Evolutionary conservation across 2,113 vertebrate genomes (phyloP).

Genomic region (Percopsis transmontana): DNA sequence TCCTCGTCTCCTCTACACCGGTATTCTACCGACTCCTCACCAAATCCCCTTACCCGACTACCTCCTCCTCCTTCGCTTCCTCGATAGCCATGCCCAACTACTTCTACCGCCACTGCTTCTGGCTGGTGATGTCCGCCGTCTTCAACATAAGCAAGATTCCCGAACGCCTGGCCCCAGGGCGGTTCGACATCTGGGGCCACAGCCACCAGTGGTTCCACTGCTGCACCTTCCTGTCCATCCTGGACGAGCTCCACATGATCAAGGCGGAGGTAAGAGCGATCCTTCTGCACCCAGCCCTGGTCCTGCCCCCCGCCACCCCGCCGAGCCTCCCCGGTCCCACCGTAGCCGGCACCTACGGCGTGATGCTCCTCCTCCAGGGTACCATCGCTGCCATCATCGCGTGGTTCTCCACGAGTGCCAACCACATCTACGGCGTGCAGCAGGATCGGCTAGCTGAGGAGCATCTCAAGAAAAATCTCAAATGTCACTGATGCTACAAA

Average conservation of each 20-base stretch:
- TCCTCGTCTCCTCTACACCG: slow-evolving; percentile 75
- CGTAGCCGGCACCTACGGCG: slow-evolving; percentile 70
- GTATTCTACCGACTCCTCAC: slow-evolving; percentile 77
- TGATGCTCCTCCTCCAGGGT: slow-evolving; percentile 77
- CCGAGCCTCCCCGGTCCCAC: slow-evolving; percentile 64
- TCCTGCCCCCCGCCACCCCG: slow-evolving; percentile 38
- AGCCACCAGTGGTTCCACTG: slow-evolving; percentile 86
- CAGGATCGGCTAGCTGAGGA: slow-evolving; percentile 53
- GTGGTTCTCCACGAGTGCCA: slow-evolving; percentile 74
- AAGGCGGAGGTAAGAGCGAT: slow-evolving; percentile 74
- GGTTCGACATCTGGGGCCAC: slow-evolving; percentile 83
- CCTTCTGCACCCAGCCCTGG: slow-evolving; percentile 54
- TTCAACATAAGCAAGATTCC: slow-evolving; percentile 84
- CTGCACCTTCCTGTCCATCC: slow-evolving; percentile 81
- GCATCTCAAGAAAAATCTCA: slow-evolving; percentile 23
- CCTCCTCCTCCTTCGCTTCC: slow-evolving; percentile 42
- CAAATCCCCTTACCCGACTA: slow-evolving; percentile 37
- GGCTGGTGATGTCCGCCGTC: slow-evolving; percentile 77
- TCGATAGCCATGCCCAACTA: slow-evolving; percentile 58
- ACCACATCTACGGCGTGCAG: slow-evolving; percentile 58
- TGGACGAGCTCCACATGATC: slow-evolving; percentile 83
- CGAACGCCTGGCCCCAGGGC: slow-evolving; percentile 74
- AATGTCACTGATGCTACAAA: slow-evolving; percentile 41
- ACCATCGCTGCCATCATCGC: slow-evolving; percentile 75
- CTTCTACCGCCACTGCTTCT: slow-evolving; percentile 80